phyloP scores from a whole-genome alignment of 2,888 invertebrate genomes.

The Scrobipalpa costella region DNA sequence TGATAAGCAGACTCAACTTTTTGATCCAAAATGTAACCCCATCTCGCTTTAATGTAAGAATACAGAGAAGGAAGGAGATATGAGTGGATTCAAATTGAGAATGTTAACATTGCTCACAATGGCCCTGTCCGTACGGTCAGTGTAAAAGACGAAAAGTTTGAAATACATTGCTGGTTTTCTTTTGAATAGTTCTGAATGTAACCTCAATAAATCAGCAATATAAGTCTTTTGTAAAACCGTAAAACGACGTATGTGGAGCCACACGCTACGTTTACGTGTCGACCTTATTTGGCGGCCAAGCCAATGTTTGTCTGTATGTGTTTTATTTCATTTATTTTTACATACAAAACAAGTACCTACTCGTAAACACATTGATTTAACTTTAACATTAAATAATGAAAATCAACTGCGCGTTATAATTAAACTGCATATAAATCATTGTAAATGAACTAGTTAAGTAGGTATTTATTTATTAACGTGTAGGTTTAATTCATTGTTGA shows the following conservation, averaged over 20 bases:
- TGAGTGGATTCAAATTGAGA: slow-evolving; percentile 25
- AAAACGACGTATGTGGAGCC: slow-evolving; percentile 11
- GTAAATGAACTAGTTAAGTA: slow-evolving; percentile 4
- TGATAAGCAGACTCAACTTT: slow-evolving; percentile 27
- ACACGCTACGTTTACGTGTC: slow-evolving; percentile 45
- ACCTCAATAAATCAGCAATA: neutral
- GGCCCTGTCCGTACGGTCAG: neutral
- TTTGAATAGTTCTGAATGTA: no score
- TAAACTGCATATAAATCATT: slow-evolving; percentile 2
- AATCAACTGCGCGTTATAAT: neutral
- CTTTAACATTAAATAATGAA: neutral
- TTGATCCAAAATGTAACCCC: slow-evolving; percentile 21
- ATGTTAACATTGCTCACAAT: slow-evolving; percentile 23
- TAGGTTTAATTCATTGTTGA: slow-evolving; percentile 53
- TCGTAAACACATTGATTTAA: slow-evolving; percentile 14
- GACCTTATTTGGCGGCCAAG: slow-evolving; percentile 61
- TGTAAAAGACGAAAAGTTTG: neutral
- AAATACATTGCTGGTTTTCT: slow-evolving; percentile 1
- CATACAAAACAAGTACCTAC: slow-evolving; percentile 25
- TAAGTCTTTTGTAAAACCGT: neutral
- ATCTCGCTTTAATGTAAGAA: slow-evolving; percentile 6
- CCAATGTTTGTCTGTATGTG: slow-evolving; percentile 47
- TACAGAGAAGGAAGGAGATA: slow-evolving; percentile 18
- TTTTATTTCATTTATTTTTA: slow-evolving; percentile 60
- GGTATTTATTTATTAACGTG: slow-evolving; percentile 41